These are phyloP conservation scores for Astropecten irregularis DNA, from an alignment of 53 echinoderm and acorn worm genomes.

Conservation along the genomic window DNA sequence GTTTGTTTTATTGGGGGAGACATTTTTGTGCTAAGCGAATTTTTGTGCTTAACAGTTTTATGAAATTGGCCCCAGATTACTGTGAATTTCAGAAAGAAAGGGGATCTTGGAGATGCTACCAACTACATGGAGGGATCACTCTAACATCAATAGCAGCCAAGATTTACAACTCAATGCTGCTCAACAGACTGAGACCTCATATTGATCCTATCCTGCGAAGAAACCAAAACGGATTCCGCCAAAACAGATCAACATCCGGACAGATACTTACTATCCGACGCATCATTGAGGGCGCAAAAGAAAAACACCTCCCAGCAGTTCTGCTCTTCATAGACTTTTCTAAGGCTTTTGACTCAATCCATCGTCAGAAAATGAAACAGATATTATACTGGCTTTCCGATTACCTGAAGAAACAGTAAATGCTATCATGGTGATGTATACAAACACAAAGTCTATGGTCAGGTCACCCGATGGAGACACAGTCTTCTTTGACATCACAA, in stretches of 20 bases:
- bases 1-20: no score
- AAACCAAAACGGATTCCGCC: conserved; percentile 45
- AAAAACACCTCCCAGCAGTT: conserved; percentile 22
- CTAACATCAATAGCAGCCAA: conserved; percentile 30
- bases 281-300: conserved; percentile 19
- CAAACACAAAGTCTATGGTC: conserved; percentile 1
- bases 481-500: not conserved
- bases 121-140: conserved; percentile 54
- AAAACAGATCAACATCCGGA: conserved; percentile 5
- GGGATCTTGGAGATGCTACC: no score
- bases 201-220: conserved; percentile 9
- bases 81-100: no score
- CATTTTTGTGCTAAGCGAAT: no score
- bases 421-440: not conserved
- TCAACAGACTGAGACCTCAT: not conserved
- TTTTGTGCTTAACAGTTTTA: no score
- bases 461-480: not conserved
- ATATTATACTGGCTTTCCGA: no score
- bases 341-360: conserved; percentile 45
- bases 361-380: conserved; percentile 19
- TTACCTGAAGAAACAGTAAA: not conserved
- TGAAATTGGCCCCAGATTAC: no score
- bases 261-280: conserved; percentile 28
- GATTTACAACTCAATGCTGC: conserved; percentile 42
- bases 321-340: conserved; percentile 32